Evolutionary conservation across 2,113 vertebrate species (phyloP).

Genomic region (Callaeas wilsoni): DNA sequence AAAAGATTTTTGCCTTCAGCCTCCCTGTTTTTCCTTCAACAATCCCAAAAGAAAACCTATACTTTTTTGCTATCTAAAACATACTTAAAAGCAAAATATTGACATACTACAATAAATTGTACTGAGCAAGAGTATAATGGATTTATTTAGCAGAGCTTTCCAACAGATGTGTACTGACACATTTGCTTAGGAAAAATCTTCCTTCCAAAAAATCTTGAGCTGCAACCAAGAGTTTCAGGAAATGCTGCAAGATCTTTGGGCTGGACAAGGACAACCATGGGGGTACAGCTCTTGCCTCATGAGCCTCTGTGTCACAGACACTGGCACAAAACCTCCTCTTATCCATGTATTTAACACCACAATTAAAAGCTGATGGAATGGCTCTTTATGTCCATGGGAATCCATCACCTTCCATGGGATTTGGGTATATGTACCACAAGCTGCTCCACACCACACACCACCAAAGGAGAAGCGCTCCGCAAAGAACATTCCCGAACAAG

Average conservation of each 20-base stretch:
- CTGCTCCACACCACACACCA: background rate
- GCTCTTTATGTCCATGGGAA: background rate
- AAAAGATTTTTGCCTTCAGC: background rate
- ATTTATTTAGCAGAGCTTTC: background rate
- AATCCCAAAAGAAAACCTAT: background rate
- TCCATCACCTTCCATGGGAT: background rate
- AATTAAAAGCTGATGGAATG: background rate
- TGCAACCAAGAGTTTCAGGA: background rate
- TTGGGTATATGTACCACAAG: accelerated
- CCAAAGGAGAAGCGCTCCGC: background rate
- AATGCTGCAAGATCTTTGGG: accelerated
- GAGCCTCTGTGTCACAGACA: accelerated
- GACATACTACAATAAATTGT: background rate
- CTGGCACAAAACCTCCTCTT: background rate
- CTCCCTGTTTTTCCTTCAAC: background rate
- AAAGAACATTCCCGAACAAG: background rate
- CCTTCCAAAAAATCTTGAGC: background rate
- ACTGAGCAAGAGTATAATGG: background rate
- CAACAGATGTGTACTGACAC: background rate
- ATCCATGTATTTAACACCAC: background rate
- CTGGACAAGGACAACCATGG: background rate
- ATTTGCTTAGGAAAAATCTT: background rate
- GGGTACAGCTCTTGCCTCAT: background rate
- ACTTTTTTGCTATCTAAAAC: background rate
- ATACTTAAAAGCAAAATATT: background rate